Evolutionary conservation across 2,113 vertebrate species (phyloP).

Genomic region (Carassius carassius): DNA sequence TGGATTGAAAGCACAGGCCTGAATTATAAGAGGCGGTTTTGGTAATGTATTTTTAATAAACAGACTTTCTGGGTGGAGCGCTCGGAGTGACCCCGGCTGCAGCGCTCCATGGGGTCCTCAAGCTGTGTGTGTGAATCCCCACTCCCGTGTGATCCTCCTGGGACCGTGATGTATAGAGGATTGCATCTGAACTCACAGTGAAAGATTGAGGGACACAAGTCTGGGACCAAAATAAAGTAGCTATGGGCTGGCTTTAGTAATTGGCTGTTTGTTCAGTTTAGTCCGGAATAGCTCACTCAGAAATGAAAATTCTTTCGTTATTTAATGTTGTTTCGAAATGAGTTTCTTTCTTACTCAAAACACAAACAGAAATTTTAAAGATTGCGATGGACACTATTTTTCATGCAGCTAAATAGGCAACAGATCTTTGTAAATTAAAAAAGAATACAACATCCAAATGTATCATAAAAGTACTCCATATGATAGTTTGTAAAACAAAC

Average conservation of each 20-base stretch:
- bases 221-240: neutral
- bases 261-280: neutral
- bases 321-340: neutral
- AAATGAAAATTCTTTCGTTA: conserved; percentile 7
- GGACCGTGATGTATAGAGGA: neutral
- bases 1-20: conserved; percentile 37
- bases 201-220: neutral
- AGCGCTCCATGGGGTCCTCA: conserved; percentile 21
- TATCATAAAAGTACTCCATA: neutral
- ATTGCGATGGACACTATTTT: neutral
- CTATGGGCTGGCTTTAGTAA: neutral
- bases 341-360: neutral
- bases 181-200: conserved; percentile 13
- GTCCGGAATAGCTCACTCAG: neutral
- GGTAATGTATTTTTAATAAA: conserved; percentile 57
- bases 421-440: neutral
- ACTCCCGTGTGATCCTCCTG: conserved; percentile 37
- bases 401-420: neutral
- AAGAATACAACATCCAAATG: neutral
- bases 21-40: conserved; percentile 49
- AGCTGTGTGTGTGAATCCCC: conserved; percentile 38
- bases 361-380: neutral
- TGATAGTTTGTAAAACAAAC: neutral
- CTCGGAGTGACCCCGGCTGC: neutral
- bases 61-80: conserved; percentile 20